Conservation (phyloP, 2,888 invertebrate species). For the Tanytarsus gracilentus region DNA sequence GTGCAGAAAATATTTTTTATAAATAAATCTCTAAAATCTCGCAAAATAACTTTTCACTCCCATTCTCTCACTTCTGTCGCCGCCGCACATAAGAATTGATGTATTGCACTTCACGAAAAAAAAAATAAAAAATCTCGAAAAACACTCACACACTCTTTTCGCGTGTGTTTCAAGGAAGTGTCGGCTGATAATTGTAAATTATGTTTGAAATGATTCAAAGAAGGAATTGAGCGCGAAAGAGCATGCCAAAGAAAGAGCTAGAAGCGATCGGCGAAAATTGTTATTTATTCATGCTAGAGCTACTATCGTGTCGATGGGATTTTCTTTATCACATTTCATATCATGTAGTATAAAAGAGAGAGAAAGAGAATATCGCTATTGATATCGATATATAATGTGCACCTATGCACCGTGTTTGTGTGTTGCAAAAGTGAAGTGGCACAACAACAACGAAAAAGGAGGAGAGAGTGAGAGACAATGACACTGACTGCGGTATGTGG, state of each 20-base stretch:
- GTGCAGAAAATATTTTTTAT: neutral
- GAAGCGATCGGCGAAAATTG: conserved; percentile 11
- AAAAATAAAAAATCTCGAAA: neutral
- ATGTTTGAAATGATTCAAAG: neutral
- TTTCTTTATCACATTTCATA: neutral
- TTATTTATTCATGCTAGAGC: neutral
- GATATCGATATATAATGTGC: no score
- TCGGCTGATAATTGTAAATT: conserved; percentile 25
- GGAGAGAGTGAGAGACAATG: neutral
- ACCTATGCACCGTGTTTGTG: neutral
- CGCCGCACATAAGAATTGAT: conserved; percentile 10
- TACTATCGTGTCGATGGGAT: no score
- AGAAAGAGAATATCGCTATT: no score
- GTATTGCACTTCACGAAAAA: neutral
- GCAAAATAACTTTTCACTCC: neutral
- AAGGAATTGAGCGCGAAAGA: no score
- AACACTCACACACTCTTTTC: neutral
- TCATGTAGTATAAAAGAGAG: no score
- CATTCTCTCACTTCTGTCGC: neutral
- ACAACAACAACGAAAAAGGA: no score
- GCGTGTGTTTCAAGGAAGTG: conserved; percentile 19
- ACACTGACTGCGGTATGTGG: no score
- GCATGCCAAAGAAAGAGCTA: no score
- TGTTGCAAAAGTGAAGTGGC: neutral
- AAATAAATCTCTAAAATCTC: no score